Evolutionary conservation across 2,113 vertebrate genomes (phyloP).

Genomic region (Rhombomys opimus): DNA sequence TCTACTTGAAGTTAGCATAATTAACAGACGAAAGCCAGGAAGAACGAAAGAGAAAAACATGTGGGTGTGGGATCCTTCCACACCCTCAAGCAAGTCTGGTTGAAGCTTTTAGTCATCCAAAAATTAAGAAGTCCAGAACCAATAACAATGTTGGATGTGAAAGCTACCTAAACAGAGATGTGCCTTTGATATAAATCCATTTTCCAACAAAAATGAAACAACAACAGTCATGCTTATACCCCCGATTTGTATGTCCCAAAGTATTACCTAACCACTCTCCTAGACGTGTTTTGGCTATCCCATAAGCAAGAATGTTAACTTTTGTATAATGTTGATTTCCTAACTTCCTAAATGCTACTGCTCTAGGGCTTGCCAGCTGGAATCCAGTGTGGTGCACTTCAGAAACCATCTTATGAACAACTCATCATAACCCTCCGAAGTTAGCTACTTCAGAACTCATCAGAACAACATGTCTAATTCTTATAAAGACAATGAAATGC

Average conservation of each 20-base stretch:
- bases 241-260: no score
- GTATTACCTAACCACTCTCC: neutral
- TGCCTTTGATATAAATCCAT: neutral
- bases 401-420: neutral
- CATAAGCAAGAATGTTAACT: neutral
- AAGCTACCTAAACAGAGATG: neutral
- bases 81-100: neutral
- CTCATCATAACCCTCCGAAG: neutral
- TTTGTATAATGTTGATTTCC: neutral
- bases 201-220: neutral
- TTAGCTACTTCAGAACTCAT: neutral
- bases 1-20: neutral
- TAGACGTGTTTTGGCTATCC: neutral
- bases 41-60: no score
- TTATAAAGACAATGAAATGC: no score
- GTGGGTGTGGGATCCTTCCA: neutral
- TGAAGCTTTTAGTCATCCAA: neutral
- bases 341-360: neutral
- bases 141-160: no score
- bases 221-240: no score
- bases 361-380: neutral
- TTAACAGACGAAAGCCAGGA: neutral
- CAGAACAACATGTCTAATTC: neutral
- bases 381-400: no score
- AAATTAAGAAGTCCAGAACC: neutral